Evolutionary conservation across 2,797 vertebrate species (phyloP), one percentile per base, ranked within the genome.

Genomic region (Heliangelus exortis): DNA sequence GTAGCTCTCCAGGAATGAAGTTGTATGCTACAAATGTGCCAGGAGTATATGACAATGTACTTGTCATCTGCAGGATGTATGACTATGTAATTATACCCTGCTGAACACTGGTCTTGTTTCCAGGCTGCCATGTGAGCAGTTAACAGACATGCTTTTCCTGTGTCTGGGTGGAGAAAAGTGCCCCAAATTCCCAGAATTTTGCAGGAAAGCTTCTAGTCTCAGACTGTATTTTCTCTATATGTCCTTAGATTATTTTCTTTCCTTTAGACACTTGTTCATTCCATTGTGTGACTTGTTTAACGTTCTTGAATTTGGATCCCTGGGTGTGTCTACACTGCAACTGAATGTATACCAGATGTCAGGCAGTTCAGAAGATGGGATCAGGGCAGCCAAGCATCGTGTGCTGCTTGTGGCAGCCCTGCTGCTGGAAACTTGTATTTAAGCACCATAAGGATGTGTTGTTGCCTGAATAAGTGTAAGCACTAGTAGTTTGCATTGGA

Each of bases 31-130:
- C 55, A 59, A 47, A 71, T 48, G 47, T 96, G 91, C 87, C 95
- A 93, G 92, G 83, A 97, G 92, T 71, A 1, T 89, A 36, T 92
- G 93, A 93, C 87, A 76, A 67, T 91, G 92, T 86, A n/a, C 62
- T 94, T 88, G 91, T 93, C 92, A 61, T 91, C 79, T 91, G 80
- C 87, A 95, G 87, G 82, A 88, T 88, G 68, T 72, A 34, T 76
- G 73, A 7, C 79, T 48, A 29, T 66, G 66, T 73, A 89, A 85
- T 89, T 92, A 20, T 59, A 82, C 87, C 79, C 87, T 86, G 92
- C 67, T 82, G 67, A 84, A 34, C 53, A 26, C 63, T 86, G 83
- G 83, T 82, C 63, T 61, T 82, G 13, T 87, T 95, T 89, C 78
- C 79, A 92, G 66, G 48, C 72, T 75, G 68, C 85, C 73, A 53